Base-by-base conservation (phyloP, 1,140 invertebrate species). In the Zaprionus tsacasi region DNA sequence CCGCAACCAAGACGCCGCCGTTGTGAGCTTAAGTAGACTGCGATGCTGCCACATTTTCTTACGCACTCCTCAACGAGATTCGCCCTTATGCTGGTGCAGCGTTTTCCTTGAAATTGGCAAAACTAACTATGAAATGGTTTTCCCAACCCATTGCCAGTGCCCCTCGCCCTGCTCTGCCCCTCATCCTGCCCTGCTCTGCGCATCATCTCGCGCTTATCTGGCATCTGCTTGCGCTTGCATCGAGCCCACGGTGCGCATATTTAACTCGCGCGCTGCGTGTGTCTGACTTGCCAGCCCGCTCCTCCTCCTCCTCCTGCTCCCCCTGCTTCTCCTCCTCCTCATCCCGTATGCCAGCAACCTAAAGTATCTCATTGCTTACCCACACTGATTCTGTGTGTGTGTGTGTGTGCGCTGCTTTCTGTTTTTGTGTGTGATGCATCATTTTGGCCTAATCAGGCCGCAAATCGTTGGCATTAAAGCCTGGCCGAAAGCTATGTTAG, bases 401-500 rank as follows among this genome's bases (percentile, higher is more conserved):
- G 21, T 40, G 30, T 36, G 12, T 36, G 48, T 56, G 15, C 57
- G 52, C 67, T 52, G 56, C 50, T 63, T n/a, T 70, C 55, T 59
- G 30, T 70, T 40, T 70, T 38, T 70, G 69, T 59, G 63, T 77
- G 72, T 88, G 85, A 88, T 88, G 85, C 85, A 88, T 88, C 85
- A 89, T 88, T 89, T 88, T 89, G 69, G 81, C 76, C 85, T 88
- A 88, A 88, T 88, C 85, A 82, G 61, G 67, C 57, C 78, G 71
- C 85, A 88, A 88, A 88, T 88, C 85, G 85, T 89, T 88, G 81
- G 81, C 78, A 89, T 88, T 89, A 88, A 79, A 81, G 68, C 75
- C 64, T 65, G 71, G 78, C 78, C 76, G 54, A 81, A 63, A 81
- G 85, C 87, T 70, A 89, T 89, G 78, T 88, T 82, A 73, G 70